Percentiles rank a stretch among this genome's conserved stretches.
phyloP scores from a whole-genome alignment of 2,888 invertebrate species.

The Deladenus siricidicola region DNA sequence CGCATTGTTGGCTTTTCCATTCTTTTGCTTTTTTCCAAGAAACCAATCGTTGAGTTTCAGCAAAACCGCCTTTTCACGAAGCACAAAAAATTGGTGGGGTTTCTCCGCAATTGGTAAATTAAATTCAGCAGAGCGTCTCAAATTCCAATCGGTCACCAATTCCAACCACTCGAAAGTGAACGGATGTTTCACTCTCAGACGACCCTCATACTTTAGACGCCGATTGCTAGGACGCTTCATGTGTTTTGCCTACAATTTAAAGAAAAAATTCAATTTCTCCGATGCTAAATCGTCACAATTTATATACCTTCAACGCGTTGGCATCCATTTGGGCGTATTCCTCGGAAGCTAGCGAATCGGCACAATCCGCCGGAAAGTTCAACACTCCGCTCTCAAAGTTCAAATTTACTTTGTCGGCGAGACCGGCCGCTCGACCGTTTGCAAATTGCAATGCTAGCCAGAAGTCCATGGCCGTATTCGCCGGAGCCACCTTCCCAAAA shows the following conservation, averaged over 20 bases:
- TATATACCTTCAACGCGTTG: background rate
- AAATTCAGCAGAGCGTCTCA: no score
- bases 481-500: slow-evolving; percentile 11
- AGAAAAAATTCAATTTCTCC: background rate
- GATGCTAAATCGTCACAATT: no score
- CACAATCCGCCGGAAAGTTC: slow-evolving; percentile 34
- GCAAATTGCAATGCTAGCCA: slow-evolving; percentile 42
- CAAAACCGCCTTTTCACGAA: slow-evolving; percentile 7
- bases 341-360: slow-evolving; percentile 29
- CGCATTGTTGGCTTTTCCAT: background rate
- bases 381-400: slow-evolving; percentile 32
- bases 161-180: slow-evolving; percentile 31
- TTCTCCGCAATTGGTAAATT: background rate
- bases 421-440: slow-evolving; percentile 37
- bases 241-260: slow-evolving; percentile 16
- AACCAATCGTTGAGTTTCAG: slow-evolving; percentile 11
- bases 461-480: slow-evolving; percentile 27
- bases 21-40: background rate
- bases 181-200: slow-evolving; percentile 33
- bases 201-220: slow-evolving; percentile 32
- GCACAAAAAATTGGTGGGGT: background rate
- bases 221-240: slow-evolving; percentile 33
- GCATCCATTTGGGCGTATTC: slow-evolving; percentile 9
- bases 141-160: slow-evolving; percentile 27
- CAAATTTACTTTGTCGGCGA: slow-evolving; percentile 34